These are phyloP conservation scores for Malthinus seriepunctatus DNA, from an alignment of 2,888 invertebrate species.

Conservation along the genomic window DNA sequence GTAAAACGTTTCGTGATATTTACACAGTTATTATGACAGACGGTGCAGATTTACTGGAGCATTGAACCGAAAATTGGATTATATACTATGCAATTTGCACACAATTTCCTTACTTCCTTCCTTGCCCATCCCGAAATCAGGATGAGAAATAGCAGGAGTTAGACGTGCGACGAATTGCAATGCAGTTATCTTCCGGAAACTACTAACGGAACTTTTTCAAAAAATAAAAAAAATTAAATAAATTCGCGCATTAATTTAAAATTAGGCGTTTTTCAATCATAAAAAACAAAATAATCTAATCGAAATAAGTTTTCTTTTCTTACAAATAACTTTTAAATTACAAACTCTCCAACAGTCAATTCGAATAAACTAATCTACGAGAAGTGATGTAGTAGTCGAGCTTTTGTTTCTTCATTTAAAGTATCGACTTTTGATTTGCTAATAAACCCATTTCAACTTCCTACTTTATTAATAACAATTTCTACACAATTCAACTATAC, in stretches of 20 bases:
- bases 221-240: conserved; percentile 18
- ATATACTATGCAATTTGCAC: conserved; percentile 40
- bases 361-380: no score
- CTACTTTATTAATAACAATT: no score
- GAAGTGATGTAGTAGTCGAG: no score
- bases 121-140: conserved; percentile 35
- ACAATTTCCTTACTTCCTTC: conserved; percentile 43
- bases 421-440: no score
- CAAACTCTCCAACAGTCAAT: no score
- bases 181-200: conserved; percentile 26
- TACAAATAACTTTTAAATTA: no score
- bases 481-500: no score
- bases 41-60: conserved; percentile 33
- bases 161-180: conserved; percentile 31
- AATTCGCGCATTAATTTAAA: conserved; percentile 19
- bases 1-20: conserved; percentile 29
- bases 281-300: no score
- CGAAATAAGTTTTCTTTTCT: no score
- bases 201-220: conserved; percentile 17
- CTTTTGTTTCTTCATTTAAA: no score
- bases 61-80: conserved; percentile 39
- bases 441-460: no score
- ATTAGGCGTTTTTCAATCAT: conserved; percentile 6
- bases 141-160: conserved; percentile 35
- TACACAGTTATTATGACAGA: conserved; percentile 35